These are phyloP conservation scores for Delphinus delphis DNA, from an alignment of 2,113 vertebrate species.

Conservation along the genomic window DNA sequence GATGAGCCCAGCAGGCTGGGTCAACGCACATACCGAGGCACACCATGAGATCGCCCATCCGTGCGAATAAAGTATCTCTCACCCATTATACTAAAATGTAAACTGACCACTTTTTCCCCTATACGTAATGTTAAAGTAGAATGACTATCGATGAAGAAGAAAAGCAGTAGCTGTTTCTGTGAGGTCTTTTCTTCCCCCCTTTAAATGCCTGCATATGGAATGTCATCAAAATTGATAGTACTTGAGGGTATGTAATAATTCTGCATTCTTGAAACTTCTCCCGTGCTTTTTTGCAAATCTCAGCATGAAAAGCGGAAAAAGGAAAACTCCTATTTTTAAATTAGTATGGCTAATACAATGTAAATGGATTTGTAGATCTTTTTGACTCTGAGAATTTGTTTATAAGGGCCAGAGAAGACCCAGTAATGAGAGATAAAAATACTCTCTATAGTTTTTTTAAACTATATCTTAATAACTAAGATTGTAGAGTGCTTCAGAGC, in stretches of 20 bases:
- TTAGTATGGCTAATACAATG: neutral
- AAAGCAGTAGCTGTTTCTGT: neutral
- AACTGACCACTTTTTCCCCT: no score
- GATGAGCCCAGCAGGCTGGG: neutral
- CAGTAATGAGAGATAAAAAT: neutral
- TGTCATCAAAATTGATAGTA: neutral
- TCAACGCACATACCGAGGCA: fast-evolving
- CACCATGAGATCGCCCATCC: no score
- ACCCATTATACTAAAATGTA: no score
- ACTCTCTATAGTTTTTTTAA: neutral
- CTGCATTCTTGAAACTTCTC: neutral
- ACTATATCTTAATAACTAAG: neutral
- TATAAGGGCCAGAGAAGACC: neutral
- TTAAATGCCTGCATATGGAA: neutral
- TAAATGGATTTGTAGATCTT: neutral
- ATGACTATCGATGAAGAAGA: no score
- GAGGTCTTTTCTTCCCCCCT: neutral
- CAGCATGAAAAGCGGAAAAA: neutral
- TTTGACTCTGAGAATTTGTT: neutral
- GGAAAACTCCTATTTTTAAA: neutral
- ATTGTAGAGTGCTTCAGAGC: neutral
- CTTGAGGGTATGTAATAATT: neutral
- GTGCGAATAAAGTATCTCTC: neutral
- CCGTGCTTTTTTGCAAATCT: neutral
- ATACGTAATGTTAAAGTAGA: neutral